These are phyloP conservation scores for Atractosteus spatula DNA, from an alignment of 2,113 vertebrate genomes.

Conservation along the genomic window DNA sequence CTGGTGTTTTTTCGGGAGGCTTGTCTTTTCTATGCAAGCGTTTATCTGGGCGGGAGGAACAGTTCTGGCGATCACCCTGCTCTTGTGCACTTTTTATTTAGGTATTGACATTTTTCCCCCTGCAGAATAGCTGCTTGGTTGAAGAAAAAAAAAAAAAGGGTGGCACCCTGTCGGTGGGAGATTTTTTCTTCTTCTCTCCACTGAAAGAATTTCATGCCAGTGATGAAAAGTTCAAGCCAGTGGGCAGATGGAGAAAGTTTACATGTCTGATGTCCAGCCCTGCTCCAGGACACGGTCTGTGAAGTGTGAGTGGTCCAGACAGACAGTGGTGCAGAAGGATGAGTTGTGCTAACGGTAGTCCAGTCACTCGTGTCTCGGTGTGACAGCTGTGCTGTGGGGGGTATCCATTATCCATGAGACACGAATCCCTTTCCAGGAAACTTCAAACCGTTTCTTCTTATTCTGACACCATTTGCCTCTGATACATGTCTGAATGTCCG, in stretches of 20 bases:
- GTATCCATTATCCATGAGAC: conserved; percentile 7
- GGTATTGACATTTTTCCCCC: too few relatives aligned
- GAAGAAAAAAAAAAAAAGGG: not conserved
- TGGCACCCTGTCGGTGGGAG: too few relatives aligned
- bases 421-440: conserved; percentile 10
- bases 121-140: too few relatives aligned
- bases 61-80: too few relatives aligned
- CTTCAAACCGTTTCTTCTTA: conserved; percentile 9
- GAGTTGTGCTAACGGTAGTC: not conserved
- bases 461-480: not conserved
- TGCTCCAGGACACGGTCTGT: not conserved
- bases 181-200: not conserved
- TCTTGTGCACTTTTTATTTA: too few relatives aligned
- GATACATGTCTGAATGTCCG: too few relatives aligned
- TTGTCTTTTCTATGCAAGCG: too few relatives aligned
- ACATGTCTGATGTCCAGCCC: conserved; percentile 4
- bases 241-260: not conserved
- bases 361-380: not conserved
- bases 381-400: conserved; percentile 11
- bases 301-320: not conserved
- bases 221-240: not conserved
- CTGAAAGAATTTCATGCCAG: not conserved
- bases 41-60: too few relatives aligned
- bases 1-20: too few relatives aligned
- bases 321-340: not conserved